Base-by-base conservation (phyloP, 2,888 invertebrate genomes). In the Nomada hirtipes region DNA sequence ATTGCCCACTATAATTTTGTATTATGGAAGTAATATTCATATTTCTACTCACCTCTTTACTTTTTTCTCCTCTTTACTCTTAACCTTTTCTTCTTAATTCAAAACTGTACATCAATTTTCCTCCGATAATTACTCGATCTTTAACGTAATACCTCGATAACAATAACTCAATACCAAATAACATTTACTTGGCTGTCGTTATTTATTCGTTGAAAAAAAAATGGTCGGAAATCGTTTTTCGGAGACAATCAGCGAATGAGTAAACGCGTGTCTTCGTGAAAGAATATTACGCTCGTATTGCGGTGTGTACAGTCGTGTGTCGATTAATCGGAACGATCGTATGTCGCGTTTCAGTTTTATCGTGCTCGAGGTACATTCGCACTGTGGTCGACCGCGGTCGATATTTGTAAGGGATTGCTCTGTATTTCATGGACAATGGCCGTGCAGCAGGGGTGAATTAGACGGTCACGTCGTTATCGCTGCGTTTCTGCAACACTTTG, bases 351-450 rank as follows among this genome's bases (percentile, higher is more conserved):
- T 81, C 71, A 63, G 81, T 82, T 84, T 86, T 79, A 86, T 86
- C 55, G 57, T 55, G 47, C 18, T 63, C 70, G 50, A 36, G 64
- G 68, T 76, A 65, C 53, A 68, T 78, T 78, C 74, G 74, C 68
- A 63, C 53, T 47, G 75, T 65, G 76, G 63, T 74, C 76, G 78
- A 59, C 71, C 72, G 73, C 72, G 76, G 69, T 84, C 70, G 84
- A 73, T 84, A 76, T 84, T 83, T 79, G 79, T 76, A 64, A 76
- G 67, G 86, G 76, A 84, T 86, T 75, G 84, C 82, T 36, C 59
- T 67, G 74, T 72, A 84, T 86, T 81, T 86, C 76, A 69, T 67
- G 78, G 86, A 86, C 84, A 86, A 86, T 86, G 76, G 81, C 60
- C 52, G 47, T 59, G 68, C 60, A 69, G 86, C 86, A 73, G 71